Base-by-base conservation (phyloP, 2,797 vertebrate genomes). In the Myripristis jacobus region DNA sequence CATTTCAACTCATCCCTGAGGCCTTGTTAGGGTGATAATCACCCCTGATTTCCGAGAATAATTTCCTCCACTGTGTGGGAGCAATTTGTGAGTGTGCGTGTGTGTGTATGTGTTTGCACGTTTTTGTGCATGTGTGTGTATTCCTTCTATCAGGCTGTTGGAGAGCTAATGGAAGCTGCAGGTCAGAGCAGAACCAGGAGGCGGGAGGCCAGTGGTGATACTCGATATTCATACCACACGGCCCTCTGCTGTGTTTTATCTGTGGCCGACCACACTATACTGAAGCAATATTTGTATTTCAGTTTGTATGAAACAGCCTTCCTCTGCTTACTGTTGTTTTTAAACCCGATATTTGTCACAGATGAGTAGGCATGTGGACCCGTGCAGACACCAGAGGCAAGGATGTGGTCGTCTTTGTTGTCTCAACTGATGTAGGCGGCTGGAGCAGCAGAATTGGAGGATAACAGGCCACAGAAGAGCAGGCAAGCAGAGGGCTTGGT, bases 51-150 rank as follows among this genome's bases (percentile, higher is more conserved):
- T 85, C 84, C 70, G 34, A 55, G 55, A 75, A 62, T 82, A 74
- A 87, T 89, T 91, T 88, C 79, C 80, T 80, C 47, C 31, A 18
- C 70, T 80, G 69, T 83, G 82, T 91, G 79, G 88, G 84, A 89
- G 77, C 68, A 81, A 65, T 70, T 31, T 82, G 44, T 38, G 36
- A 24, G 34, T 12, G 34, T 12, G 31, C n/a, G 41, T 50, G 29
- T 29, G 51, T 56, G 53, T 34, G 31, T 38, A 16, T 57, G 29
- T 10, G 18, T 34, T 25, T 31, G 24, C 18, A 24, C 16, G 1
- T 31, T 21, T 74, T 31, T 67, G 61, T 60, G 65, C 51, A 22
- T 77, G 34, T 21, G 21, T 36, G 51, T 77, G 60, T 55, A 22
- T 22, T 8, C 27, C 18, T 1, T 72, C 41, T 76, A 47, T 9